Base-by-base conservation (phyloP, 2,888 invertebrate species). In the Limnephilus marmoratus region DNA sequence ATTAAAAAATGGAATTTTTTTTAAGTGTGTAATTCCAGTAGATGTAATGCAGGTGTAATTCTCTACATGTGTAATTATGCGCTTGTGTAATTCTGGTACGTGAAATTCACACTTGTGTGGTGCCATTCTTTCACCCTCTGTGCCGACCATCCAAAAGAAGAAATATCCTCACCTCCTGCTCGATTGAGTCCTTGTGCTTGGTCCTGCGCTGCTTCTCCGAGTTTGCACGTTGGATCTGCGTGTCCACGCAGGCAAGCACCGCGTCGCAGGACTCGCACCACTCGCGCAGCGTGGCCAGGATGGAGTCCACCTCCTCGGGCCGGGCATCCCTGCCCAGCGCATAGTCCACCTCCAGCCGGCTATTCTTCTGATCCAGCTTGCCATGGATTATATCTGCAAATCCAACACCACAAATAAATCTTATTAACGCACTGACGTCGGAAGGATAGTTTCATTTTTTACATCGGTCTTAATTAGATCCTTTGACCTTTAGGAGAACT, bases 331-430 rank as follows among this genome's bases (percentile, higher is more conserved):
- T 96, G 0, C 99, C 99, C 80, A 99, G 97, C 0, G 99, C 99
- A 94, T 98, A 99, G 95, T 99, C 99, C 0, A 99, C 98, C 95
- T 99, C 99, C 81, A 99, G 96, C 94, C 98, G 98, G 94, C 98
- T 98, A 95, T 99, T 98, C 94, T 98, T 98, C 95, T 99, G 99
- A 95, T 99, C 99, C 94, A 99, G 96, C 95, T 99, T 99, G 3
- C 99, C 99, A 94, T 98, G 98, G 94, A 99, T 99, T 94, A 99
- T 98, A 95, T 99, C 98, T 97, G 95, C 0, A 96, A 94, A 94
- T 37, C 15, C 49, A 49, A 49, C 68, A 68, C 9, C 68, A n/a
- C 24, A 68, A 68, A 93, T 87, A 68, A 68, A 24, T 68, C 7
- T 18, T 68, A n/a, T 68, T 68, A 18, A 7, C 53, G 37, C 41